A percentile compares a stretch with the other conserved stretches of the same genome.
phyloP scores from a whole-genome alignment of 2,797 vertebrate species.

The Sebastes vulpes region DNA sequence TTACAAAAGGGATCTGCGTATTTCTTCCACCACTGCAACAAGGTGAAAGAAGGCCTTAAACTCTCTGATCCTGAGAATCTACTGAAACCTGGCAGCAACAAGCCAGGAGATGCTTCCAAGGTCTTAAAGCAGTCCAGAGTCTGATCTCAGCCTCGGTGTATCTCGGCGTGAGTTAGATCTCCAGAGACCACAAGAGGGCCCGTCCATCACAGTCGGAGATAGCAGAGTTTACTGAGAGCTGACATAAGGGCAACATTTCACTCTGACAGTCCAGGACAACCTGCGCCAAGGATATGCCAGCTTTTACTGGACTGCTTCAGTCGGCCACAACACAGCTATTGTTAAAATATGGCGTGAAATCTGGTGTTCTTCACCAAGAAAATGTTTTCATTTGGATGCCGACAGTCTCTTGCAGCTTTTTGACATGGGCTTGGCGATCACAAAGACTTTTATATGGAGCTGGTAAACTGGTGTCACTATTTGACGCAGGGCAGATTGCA shows the following conservation, averaged over 20 bases:
- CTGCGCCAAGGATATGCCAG: slow-evolving; percentile 52
- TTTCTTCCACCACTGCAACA: slow-evolving; percentile 3
- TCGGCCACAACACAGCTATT: slow-evolving; percentile 59
- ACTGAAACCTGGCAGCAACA: slow-evolving; percentile 56
- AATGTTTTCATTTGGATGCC: slow-evolving; percentile 60
- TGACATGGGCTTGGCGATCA: slow-evolving; percentile 44
- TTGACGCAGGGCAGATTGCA: slow-evolving; percentile 21
- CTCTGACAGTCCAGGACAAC: slow-evolving; percentile 65
- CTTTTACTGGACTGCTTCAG: slow-evolving; percentile 44
- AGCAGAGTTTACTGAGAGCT: slow-evolving; percentile 50
- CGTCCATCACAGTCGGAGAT: slow-evolving; percentile 65
- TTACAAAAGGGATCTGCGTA: no score
- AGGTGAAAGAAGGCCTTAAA: slow-evolving; percentile 10
- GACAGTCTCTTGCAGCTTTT: slow-evolving; percentile 33
- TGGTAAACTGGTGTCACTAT: slow-evolving; percentile 11
- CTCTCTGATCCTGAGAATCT: slow-evolving; percentile 44
- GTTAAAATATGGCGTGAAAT: slow-evolving; percentile 62
- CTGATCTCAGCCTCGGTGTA: slow-evolving; percentile 58
- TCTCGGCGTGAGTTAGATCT: slow-evolving; percentile 54
- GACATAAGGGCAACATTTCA: slow-evolving; percentile 75
- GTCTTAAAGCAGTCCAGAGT: slow-evolving; percentile 50
- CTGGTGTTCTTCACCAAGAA: slow-evolving; percentile 57
- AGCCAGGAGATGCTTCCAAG: slow-evolving; percentile 41
- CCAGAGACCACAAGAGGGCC: slow-evolving; percentile 44
- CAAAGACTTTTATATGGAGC: slow-evolving; percentile 13